Evolutionary conservation across 2,797 vertebrate species (phyloP).

Genomic region (Ctenosaura bakeri): DNA sequence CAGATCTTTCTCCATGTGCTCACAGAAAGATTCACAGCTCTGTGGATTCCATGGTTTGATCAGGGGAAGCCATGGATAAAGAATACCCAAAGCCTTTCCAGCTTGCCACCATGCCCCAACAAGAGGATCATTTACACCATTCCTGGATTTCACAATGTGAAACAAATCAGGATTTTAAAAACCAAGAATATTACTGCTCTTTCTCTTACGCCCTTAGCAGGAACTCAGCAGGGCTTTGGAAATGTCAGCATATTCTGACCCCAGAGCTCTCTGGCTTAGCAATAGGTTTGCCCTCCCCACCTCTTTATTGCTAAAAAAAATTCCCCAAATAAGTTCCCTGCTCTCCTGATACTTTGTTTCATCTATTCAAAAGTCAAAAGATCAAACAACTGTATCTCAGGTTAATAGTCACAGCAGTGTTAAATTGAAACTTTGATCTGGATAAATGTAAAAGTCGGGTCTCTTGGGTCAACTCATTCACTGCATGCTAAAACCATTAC

Average conservation of each 20-base stretch:
- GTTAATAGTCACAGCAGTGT: neutral
- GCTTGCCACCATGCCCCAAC: neutral
- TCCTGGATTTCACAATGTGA: too few relatives aligned
- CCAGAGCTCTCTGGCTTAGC: neutral
- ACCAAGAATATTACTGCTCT: too few relatives aligned
- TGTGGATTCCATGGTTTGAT: too few relatives aligned
- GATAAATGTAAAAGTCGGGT: neutral
- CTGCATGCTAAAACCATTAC: neutral
- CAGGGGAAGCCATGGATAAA: neutral
- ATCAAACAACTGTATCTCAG: neutral
- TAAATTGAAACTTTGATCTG: constrained; percentile 9
- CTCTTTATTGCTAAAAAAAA: neutral
- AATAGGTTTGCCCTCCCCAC: neutral
- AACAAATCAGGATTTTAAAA: too few relatives aligned
- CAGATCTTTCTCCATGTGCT: too few relatives aligned
- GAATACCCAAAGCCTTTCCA: neutral
- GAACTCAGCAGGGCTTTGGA: neutral
- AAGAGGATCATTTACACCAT: neutral
- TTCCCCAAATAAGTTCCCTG: too few relatives aligned
- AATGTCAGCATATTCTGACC: neutral
- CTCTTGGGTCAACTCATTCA: neutral
- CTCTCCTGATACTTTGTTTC: neutral
- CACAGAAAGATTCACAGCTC: too few relatives aligned
- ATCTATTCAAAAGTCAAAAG: neutral
- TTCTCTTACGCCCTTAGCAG: neutral